These are phyloP conservation scores for Coboldia fuscipes DNA, from an alignment of 1,140 invertebrate species.

Conservation along the genomic window DNA sequence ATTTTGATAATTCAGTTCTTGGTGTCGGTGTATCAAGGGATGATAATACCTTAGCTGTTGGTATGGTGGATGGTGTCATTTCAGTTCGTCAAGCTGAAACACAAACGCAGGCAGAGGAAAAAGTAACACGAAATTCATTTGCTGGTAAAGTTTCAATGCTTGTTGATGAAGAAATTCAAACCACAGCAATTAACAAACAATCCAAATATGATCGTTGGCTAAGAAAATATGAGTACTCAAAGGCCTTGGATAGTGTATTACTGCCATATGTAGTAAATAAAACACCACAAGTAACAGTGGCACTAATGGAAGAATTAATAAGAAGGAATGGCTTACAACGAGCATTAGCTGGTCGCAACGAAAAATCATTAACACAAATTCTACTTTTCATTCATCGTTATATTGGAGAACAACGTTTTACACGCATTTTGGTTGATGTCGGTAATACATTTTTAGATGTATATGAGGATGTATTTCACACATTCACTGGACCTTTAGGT, in stretches of 20 bases:
- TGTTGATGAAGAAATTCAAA: conserved; percentile 28
- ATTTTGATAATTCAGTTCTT: conserved; percentile 76
- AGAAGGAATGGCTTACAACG: conserved; percentile 45
- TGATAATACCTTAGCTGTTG: conserved; percentile 68
- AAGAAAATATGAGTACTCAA: conserved; percentile 59
- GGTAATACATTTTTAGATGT: conserved; percentile 50
- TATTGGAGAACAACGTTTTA: conserved; percentile 51
- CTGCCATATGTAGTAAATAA: conserved; percentile 31
- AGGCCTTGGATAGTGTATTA: conserved; percentile 57
- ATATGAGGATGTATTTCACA: conserved; percentile 35
- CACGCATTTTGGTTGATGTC: conserved; percentile 47
- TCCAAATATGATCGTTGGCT: conserved; percentile 45
- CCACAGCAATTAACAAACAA: conserved; percentile 23
- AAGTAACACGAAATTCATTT: conserved; percentile 15
- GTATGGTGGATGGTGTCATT: conserved; percentile 81
- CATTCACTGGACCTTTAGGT: conserved; percentile 30
- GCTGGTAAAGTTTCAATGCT: conserved; percentile 11
- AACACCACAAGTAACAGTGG: conserved; percentile 53
- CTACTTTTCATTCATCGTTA: conserved; percentile 57
- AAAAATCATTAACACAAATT: conserved; percentile 38
- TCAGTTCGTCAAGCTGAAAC: conserved; percentile 60
- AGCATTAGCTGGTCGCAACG: conserved; percentile 44
- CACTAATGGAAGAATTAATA: conserved; percentile 65
- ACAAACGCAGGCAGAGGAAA: conserved; percentile 22
- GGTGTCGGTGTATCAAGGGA: conserved; percentile 61